Evolutionary conservation across 2,113 vertebrate genomes (phyloP), one percentile per base, ranked within the genome.

Genomic region (Suncus etruscus): DNA sequence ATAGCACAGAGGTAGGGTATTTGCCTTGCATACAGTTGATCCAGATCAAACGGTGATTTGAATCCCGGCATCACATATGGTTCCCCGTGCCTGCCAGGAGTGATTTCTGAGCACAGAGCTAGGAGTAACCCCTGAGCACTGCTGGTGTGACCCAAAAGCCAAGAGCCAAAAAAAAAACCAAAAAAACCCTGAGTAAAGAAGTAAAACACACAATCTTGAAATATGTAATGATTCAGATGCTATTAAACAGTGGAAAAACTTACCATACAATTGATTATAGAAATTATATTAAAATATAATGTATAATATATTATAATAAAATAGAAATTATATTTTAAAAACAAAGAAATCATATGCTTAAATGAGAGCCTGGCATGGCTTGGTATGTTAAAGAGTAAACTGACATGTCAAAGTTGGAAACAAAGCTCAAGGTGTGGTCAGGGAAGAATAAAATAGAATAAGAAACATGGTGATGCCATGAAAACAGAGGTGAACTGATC

Each of bases 401-500:
- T 91, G 75, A 74, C 73, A 65, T 89, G 29, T 68, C 66, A 92
- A 11, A 47, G 24, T 39, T 39, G 48, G 39, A 27, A 58, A 79
- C 82, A 39, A 70, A 87, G 31, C 29, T 5, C 9, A 84, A 68
- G 20, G 32, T 91, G 48, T 66, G 63, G 45, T 68, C 58, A 88
- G 18, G 93, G 31, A 90, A 68, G 4, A 54, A 25, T 66, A 0
- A 78, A 54, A n/a, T 89, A 22, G 15, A 76, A 47, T 91, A 89
- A 91, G 63, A 80, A 45, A 39, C 8, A 75, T 66, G 58, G 58
- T 61, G 12, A 11, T 81, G 45, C 70, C 50, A 48, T 63, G 54
- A 86, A 94, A 91, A 27, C n/a, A 82, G 65, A 85, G 54, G n/a
- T 83, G 84, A 92, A 87, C 61, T 39, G 54, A 79, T 70, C 65